phyloP scores from a whole-genome alignment of 2,113 vertebrate genomes.

The Hippolais icterina region DNA sequence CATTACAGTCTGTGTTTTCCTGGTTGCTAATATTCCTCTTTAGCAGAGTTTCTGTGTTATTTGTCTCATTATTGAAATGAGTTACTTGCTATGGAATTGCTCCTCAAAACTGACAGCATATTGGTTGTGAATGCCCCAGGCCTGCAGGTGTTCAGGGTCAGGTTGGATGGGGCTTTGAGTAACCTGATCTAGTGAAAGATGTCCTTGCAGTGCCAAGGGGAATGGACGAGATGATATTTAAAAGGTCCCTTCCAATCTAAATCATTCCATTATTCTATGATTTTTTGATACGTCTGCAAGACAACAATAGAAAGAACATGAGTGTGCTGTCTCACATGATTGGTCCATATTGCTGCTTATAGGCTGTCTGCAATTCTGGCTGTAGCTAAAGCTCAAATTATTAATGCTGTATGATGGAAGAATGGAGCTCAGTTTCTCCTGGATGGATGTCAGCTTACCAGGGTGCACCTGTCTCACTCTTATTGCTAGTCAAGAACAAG shows the following conservation, averaged over 20 bases:
- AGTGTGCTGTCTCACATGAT: neutral
- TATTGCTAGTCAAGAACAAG: neutral
- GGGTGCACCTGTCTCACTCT: neutral
- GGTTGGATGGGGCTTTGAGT: neutral
- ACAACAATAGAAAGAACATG: neutral
- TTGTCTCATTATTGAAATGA: neutral
- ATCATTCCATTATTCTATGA: neutral
- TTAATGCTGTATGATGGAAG: neutral
- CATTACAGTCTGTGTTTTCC: neutral
- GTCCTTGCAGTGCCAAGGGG: fast-evolving
- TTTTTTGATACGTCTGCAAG: neutral
- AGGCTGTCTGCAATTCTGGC: neutral
- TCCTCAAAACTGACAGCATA: neutral
- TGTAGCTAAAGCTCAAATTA: neutral
- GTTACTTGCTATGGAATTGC: neutral
- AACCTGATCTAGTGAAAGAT: neutral
- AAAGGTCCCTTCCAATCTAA: neutral
- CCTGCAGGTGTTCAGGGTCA: neutral
- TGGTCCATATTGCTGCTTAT: neutral
- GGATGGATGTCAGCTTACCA: neutral
- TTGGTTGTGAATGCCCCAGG: neutral
- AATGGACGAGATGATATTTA: neutral
- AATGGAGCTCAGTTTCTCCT: neutral
- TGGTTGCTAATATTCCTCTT: neutral
- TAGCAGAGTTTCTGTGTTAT: neutral